These are phyloP conservation scores for Platorchestia sp. DNA, from an alignment of 1,140 invertebrate genomes.

Conservation along the genomic window DNA sequence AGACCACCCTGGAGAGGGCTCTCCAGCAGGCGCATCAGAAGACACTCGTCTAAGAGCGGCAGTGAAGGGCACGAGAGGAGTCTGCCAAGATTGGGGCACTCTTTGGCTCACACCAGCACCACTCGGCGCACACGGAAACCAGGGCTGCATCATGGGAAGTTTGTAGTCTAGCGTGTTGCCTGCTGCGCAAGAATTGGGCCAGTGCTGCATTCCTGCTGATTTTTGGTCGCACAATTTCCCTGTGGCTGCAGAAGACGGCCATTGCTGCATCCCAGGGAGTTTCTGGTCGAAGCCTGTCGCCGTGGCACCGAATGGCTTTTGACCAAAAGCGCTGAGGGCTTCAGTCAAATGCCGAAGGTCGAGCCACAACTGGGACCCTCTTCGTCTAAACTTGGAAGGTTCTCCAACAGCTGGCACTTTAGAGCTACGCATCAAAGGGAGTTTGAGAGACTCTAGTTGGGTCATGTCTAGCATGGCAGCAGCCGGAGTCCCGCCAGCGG, in stretches of 20 bases:
- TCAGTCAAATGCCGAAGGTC: conserved; percentile 9
- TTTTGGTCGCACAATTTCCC: neutral
- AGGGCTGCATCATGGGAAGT: neutral
- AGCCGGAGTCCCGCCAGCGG: neutral
- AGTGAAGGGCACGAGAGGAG: neutral
- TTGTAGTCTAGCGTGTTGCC: neutral
- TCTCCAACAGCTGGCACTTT: neutral
- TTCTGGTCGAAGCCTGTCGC: neutral
- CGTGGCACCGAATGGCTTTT: neutral
- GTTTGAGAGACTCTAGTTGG: neutral
- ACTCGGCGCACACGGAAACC: neutral
- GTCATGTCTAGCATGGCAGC: neutral
- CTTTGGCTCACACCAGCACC: neutral
- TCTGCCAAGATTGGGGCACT: neutral
- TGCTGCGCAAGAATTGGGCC: neutral
- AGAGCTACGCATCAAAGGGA: neutral
- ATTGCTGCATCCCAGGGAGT: neutral
- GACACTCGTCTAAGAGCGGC: neutral
- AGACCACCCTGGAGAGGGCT: neutral
- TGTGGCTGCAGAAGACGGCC: neutral
- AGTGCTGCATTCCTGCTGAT: neutral
- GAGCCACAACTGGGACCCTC: conserved; percentile 7
- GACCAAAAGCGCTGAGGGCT: neutral
- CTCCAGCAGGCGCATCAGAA: neutral
- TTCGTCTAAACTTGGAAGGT: neutral